A percentile compares a stretch with the other conserved stretches of the same genome.
Conservation (phyloP, 2,888 invertebrate genomes). For the Thereva nobilitata region DNA sequence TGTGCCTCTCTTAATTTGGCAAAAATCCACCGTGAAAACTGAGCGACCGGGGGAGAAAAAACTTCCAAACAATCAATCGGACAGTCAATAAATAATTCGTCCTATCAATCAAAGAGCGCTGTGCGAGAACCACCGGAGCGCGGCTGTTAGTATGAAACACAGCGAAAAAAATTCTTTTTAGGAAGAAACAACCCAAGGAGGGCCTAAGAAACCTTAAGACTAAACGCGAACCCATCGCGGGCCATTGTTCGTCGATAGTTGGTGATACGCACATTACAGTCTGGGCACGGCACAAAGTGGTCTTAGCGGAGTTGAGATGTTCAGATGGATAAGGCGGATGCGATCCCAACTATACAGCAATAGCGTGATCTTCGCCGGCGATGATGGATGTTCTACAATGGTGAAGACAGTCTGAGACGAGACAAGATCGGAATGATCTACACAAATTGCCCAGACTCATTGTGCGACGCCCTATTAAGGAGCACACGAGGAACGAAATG, state of each 20-base stretch:
- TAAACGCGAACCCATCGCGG: conserved; percentile 12
- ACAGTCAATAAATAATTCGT: conserved; percentile 40
- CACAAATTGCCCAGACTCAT: conserved; percentile 40
- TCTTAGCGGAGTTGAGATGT: conserved; percentile 18
- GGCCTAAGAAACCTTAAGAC: conserved; percentile 10
- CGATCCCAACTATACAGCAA: conserved; percentile 19
- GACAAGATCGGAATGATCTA: conserved; percentile 40
- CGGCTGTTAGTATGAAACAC: conserved; percentile 4
- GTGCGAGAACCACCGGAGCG: conserved; percentile 22
- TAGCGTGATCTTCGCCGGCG: conserved; percentile 36
- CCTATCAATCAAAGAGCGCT: conserved; percentile 40
- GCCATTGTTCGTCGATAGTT: conserved; percentile 30
- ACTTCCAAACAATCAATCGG: conserved; percentile 30
- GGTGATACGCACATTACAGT: conserved; percentile 34
- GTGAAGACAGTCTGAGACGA: conserved; percentile 40
- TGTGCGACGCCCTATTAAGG: conserved; percentile 35
- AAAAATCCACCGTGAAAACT: conserved; percentile 39
- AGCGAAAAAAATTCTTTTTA: too few relatives aligned
- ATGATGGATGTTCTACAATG: conserved; percentile 40
- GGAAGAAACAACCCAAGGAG: conserved; percentile 9
- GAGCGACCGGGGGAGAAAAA: conserved; percentile 16
- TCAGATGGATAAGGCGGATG: conserved; percentile 22
- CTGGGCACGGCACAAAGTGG: conserved; percentile 29
- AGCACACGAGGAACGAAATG: conserved; percentile 30
- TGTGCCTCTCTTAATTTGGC: conserved; percentile 37